phyloP scores from a whole-genome alignment of 2,113 vertebrate species.

The Stictonetta naevosa region DNA sequence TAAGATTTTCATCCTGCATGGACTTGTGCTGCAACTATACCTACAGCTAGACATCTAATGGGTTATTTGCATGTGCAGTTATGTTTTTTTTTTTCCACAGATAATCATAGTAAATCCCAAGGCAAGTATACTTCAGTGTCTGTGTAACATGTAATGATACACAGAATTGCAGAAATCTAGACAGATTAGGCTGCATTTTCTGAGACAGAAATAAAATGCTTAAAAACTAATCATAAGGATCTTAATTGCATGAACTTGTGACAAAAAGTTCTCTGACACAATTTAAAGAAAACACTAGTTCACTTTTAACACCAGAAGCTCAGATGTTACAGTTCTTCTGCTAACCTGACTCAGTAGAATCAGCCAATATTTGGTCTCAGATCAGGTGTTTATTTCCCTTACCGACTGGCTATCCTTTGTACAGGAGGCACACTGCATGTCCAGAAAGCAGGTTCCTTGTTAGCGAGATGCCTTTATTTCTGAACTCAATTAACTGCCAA shows the following conservation, averaged over 20 bases:
- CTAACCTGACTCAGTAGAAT: background rate
- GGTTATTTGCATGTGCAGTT: constrained; percentile 38
- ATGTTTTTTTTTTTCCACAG: background rate
- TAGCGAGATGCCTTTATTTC: background rate
- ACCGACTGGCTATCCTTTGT: background rate
- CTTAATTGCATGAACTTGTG: background rate
- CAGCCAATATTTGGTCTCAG: background rate
- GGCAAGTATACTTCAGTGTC: background rate
- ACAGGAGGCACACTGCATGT: fast-evolving
- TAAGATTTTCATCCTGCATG: constrained; percentile 47
- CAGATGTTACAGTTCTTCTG: background rate
- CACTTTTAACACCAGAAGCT: background rate
- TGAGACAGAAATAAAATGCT: background rate
- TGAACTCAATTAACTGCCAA: background rate
- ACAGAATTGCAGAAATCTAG: background rate
- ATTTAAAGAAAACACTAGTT: background rate
- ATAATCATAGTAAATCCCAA: constrained; percentile 34
- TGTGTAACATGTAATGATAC: background rate
- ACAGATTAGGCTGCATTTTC: background rate
- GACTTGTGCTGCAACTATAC: constrained; percentile 43
- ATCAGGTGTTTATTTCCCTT: background rate
- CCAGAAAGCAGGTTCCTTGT: background rate
- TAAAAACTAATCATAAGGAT: background rate
- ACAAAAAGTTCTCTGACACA: background rate
- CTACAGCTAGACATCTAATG: constrained; percentile 24